Base-by-base conservation (phyloP, 2,113 vertebrate genomes). In the Herpetotheres cachinnans region DNA sequence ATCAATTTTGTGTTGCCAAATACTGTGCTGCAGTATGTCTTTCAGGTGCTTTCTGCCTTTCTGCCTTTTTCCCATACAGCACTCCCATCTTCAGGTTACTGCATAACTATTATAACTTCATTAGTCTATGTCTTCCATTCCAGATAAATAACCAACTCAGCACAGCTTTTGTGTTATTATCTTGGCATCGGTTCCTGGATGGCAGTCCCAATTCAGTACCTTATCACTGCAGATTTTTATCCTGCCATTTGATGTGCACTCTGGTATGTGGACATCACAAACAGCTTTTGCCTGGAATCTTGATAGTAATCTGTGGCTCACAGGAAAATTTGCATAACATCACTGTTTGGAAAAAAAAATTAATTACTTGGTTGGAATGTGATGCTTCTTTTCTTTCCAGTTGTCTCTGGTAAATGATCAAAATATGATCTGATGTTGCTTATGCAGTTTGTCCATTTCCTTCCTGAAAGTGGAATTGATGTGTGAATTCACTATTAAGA, bases 221-320 rank as follows among this genome's bases (percentile, higher is more conserved):
- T 82, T 74, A 87, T 30, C 7, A 0, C 14, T 90, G 65, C 52
- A 88, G 82, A 90, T 90, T 76, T 90, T 94, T 55, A 94, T 94
- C 85, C 86, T 82, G 32, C 3, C 3, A 2, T 85, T 82, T 63
- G 29, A 67, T 76, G 47, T 38, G 16, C 55, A 10, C 26, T 66
- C 46, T 70, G 84, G 30, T 66, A 58, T 46, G 42, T 8, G 15
- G 38, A 46, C 3, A 58, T 58, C 50, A 54, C 32, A 84, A 79
- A 74, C 9, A 62, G 58, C 27, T 94, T 91, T 93, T 70, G 40
- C 46, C 38, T 82, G 70, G 38, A 84, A 74, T 91, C 16, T 70
- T 0, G 0, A 11, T 8, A 71, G 5, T 11, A 73, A 50, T 69
- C 44, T 14, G 13, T 47, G 40, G 6, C 59, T 86, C 6, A 4